phyloP scores from a whole-genome alignment of 1,140 invertebrate species.

The Bradynema listronoti region DNA sequence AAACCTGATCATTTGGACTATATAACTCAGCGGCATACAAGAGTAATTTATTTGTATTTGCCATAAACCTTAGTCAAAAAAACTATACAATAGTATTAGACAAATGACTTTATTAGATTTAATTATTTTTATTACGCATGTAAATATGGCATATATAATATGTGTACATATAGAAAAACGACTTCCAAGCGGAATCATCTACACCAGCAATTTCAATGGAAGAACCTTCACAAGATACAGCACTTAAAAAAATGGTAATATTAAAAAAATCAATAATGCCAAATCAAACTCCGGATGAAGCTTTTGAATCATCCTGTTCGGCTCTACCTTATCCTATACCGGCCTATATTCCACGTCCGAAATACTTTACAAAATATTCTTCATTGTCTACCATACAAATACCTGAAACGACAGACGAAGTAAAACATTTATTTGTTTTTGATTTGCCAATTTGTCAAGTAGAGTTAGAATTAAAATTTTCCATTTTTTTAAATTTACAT shows the following conservation, averaged over 20 bases:
- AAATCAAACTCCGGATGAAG: too few relatives aligned
- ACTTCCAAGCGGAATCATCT: conserved; percentile 19
- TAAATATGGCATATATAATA: too few relatives aligned
- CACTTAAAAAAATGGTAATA: conserved; percentile 38
- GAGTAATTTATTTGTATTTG: not conserved
- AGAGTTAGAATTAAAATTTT: too few relatives aligned
- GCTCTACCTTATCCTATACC: conserved; percentile 34
- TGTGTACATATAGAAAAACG: conserved; percentile 25
- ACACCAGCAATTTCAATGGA: conserved; percentile 27
- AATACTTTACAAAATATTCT: conserved; percentile 39
- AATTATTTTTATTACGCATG: too few relatives aligned
- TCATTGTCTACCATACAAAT: conserved; percentile 10
- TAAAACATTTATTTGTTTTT: not conserved
- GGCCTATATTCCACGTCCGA: conserved; percentile 40
- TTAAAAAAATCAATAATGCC: conserved; percentile 38
- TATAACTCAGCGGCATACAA: conserved; percentile 27
- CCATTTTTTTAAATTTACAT: too few relatives aligned
- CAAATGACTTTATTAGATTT: too few relatives aligned
- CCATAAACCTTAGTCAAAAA: too few relatives aligned
- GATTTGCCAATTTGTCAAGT: too few relatives aligned
- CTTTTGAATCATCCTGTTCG: not conserved
- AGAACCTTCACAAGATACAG: too few relatives aligned
- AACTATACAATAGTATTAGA: too few relatives aligned
- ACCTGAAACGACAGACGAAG: conserved; percentile 3
- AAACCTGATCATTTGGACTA: conserved; percentile 34